phyloP scores from a whole-genome alignment of 2,888 invertebrate genomes.

The Nemoura dubitans region DNA sequence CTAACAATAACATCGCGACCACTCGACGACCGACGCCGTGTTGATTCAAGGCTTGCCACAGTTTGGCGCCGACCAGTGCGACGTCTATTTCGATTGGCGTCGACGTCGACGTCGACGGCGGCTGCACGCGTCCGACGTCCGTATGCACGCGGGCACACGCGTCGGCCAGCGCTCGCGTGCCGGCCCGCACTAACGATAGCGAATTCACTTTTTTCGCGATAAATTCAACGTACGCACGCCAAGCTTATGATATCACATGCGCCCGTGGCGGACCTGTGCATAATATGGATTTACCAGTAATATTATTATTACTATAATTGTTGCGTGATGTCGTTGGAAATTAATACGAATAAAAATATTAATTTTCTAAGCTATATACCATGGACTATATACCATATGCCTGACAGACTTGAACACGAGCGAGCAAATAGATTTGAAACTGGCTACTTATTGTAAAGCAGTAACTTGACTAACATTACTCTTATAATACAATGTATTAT shows the following conservation, averaged over 20 bases:
- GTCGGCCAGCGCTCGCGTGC: conserved; percentile 9
- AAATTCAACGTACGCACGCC: conserved; percentile 30
- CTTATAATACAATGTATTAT: neutral
- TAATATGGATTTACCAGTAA: conserved; percentile 21
- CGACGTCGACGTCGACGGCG: neutral
- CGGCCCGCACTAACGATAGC: conserved; percentile 1
- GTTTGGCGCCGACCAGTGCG: no score
- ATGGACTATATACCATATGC: no score
- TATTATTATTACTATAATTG: neutral
- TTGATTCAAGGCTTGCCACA: no score
- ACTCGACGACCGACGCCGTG: neutral
- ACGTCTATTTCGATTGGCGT: neutral
- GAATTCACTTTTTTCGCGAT: conserved; percentile 40
- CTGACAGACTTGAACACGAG: no score
- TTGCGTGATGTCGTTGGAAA: conserved; percentile 27
- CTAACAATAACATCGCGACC: no score
- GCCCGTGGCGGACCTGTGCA: conserved; percentile 2
- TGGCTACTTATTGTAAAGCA: neutral
- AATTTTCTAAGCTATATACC: conserved; percentile 13
- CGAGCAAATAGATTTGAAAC: neutral
- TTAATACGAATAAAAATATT: conserved; percentile 31
- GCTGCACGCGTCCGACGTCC: neutral
- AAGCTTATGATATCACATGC: no score
- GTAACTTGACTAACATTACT: neutral
- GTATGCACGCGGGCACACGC: neutral